These are phyloP conservation scores for Erpornis zantholeuca DNA, from an alignment of 2,113 vertebrate genomes.

Conservation along the genomic window DNA sequence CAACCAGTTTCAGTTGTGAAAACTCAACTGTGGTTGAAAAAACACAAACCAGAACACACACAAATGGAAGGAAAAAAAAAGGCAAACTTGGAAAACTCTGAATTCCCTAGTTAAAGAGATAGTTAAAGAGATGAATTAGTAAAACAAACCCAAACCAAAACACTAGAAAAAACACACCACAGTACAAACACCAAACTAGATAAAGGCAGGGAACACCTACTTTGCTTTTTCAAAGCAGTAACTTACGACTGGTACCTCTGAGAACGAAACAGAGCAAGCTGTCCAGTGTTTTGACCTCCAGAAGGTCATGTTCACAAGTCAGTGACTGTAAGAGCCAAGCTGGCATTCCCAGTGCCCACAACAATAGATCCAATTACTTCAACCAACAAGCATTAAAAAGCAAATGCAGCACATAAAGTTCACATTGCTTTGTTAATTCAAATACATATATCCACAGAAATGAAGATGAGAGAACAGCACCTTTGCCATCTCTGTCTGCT, in stretches of 20 bases:
- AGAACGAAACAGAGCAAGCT: not conserved
- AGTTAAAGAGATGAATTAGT: not conserved
- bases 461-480: not conserved
- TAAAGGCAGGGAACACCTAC: not conserved
- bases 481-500: not conserved
- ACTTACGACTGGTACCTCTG: not conserved
- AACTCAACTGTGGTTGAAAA: not conserved
- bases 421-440: not conserved
- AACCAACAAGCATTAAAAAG: not conserved
- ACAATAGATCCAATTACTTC: slow-evolving; percentile 48
- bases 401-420: not conserved
- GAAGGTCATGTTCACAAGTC: slow-evolving; percentile 16
- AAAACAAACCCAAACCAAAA: not conserved
- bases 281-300: slow-evolving; percentile 13
- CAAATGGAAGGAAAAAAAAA: rapidly evolving
- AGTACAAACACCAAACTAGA: not conserved
- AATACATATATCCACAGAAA: not conserved
- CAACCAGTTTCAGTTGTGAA: not conserved
- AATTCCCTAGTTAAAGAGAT: not conserved
- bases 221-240: not conserved
- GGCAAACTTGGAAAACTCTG: not conserved
- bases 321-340: not conserved
- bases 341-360: slow-evolving; percentile 30
- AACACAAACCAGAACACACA: not conserved
- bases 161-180: not conserved